A percentile compares a stretch with the other conserved stretches of the same genome.
Conservation (phyloP, 2,888 invertebrate species). For the Dugesia japonica region DNA sequence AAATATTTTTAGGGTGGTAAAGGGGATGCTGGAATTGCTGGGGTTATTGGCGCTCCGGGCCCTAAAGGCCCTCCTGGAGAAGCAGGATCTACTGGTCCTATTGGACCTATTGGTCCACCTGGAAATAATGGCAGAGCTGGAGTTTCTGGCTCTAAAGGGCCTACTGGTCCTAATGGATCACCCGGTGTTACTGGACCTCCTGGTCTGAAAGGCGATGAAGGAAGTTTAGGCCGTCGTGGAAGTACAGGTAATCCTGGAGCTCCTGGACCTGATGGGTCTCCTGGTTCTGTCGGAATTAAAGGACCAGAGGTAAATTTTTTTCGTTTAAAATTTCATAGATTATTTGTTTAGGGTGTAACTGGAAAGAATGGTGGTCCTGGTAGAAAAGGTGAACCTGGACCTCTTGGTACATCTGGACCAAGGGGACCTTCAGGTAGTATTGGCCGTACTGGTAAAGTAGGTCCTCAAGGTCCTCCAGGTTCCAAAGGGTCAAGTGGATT, state of each 20-base stretch:
- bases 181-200: neutral
- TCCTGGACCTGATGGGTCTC: neutral
- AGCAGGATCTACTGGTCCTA: neutral
- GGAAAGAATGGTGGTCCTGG: neutral
- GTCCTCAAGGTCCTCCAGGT: neutral
- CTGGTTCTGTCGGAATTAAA: neutral
- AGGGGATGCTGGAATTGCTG: neutral
- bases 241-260: neutral
- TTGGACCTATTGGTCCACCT: constrained; percentile 1
- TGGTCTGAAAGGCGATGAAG: constrained; percentile 21
- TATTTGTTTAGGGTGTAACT: neutral
- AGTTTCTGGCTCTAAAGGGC: neutral
- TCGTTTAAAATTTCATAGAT: neutral
- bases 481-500: neutral
- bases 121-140: constrained; percentile 26
- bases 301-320: neutral
- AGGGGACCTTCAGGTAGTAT: constrained; percentile 3
- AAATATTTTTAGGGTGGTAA: neutral
- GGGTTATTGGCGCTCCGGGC: neutral
- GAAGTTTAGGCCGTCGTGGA: constrained; percentile 13
- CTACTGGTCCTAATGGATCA: constrained; percentile 17
- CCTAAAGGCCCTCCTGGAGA: neutral
- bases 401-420: neutral
- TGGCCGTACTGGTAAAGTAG: neutral
- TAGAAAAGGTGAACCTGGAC: neutral